Conservation (phyloP, 2,797 vertebrate species). For the Nannoperca australis region DNA sequence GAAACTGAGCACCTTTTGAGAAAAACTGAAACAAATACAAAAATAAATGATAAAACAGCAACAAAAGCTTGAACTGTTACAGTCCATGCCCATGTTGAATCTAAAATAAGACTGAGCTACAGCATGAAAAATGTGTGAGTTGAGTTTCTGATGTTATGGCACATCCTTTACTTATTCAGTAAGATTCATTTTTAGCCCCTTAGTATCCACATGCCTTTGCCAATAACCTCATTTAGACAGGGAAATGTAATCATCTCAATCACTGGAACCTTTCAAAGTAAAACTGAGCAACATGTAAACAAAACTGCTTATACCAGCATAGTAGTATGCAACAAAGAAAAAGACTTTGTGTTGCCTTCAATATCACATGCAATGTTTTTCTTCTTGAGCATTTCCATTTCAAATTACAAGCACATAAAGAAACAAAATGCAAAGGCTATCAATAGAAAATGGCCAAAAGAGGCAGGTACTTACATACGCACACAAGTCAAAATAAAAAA, state of each 20-base stretch:
- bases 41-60: background rate
- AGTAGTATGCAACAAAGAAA: slow-evolving; percentile 11
- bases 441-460: slow-evolving; percentile 59
- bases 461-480: slow-evolving; percentile 55
- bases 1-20: slow-evolving; percentile 75
- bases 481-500: slow-evolving; percentile 20
- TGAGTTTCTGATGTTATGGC: slow-evolving; percentile 57
- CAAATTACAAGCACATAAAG: slow-evolving; percentile 42
- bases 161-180: slow-evolving; percentile 45
- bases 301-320: slow-evolving; percentile 16
- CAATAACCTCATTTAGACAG: slow-evolving; percentile 20
- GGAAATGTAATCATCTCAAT: slow-evolving; percentile 10
- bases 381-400: slow-evolving; percentile 45
- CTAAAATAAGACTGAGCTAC: slow-evolving; percentile 12
- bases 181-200: slow-evolving; percentile 5
- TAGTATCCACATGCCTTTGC: background rate
- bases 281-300: slow-evolving; percentile 35
- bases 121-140: slow-evolving; percentile 19
- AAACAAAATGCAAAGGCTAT: slow-evolving; percentile 65
- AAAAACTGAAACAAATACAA: slow-evolving; percentile 29
- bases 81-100: slow-evolving; percentile 10
- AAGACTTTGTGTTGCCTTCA: slow-evolving; percentile 17
- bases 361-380: too few species aligned
- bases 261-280: slow-evolving; percentile 23
- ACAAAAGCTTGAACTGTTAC: slow-evolving; percentile 39